Conservation (phyloP, 1,140 invertebrate genomes). For the Bombus haemorrhoidalis region DNA sequence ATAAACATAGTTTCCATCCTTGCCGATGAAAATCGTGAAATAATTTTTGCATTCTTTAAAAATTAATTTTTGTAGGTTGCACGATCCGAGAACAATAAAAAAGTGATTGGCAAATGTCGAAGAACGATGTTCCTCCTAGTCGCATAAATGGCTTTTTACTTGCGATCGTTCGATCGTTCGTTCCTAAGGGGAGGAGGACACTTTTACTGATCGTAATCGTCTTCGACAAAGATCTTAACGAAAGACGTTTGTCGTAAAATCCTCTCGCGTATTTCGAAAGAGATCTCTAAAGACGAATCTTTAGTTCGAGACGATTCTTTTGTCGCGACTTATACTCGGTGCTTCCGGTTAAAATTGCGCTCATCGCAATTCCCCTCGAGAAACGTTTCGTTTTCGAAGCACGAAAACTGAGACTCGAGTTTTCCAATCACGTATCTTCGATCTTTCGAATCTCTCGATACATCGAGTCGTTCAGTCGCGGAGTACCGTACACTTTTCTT, state of each 20-base stretch:
- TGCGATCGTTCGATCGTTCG: too few relatives aligned
- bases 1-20: too few relatives aligned
- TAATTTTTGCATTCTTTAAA: too few relatives aligned
- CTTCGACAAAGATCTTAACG: not conserved
- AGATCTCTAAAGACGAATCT: not conserved
- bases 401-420: conserved; percentile 53
- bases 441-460: conserved; percentile 43
- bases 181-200: too few relatives aligned
- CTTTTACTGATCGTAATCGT: not conserved
- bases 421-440: conserved; percentile 67
- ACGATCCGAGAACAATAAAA: too few relatives aligned
- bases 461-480: not conserved
- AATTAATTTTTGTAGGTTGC: too few relatives aligned
- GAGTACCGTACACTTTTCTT: not conserved
- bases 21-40: too few relatives aligned
- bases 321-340: conserved; percentile 17
- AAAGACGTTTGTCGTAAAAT: not conserved
- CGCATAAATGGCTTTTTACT: too few relatives aligned
- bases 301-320: not conserved
- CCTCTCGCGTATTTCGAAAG: not conserved
- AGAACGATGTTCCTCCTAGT: too few relatives aligned
- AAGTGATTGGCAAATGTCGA: too few relatives aligned
- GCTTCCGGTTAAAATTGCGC: conserved; percentile 33
- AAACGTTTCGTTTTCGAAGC: conserved; percentile 48
- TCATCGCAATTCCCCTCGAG: not conserved